Evolutionary conservation across 2,888 invertebrate species (phyloP), one percentile per base, ranked within the genome.

Genomic region (Miltochrista miniata): DNA sequence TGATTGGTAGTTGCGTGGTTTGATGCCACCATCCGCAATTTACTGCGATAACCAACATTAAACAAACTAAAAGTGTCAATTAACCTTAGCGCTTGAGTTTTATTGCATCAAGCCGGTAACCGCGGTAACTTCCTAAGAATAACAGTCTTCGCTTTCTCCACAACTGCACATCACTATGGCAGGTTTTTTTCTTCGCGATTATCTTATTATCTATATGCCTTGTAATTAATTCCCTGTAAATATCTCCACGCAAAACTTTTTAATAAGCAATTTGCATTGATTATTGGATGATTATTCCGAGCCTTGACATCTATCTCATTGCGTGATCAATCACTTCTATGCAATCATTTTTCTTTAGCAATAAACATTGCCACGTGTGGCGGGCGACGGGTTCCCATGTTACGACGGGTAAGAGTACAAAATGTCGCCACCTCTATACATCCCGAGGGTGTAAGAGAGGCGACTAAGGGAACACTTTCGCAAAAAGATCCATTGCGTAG

Each of bases 221-320:
- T 29, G 43, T 64, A 67, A 68, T 70, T 68, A 64, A 56, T 62
- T 51, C 38, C 54, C 37, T 56, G 50, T 55, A 53, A 48, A 59
- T 65, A 59, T 61, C 54, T 51, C 61, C 73, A 72, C 61, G 74
- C 18, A 57, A 55, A 71, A 41, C 56, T 52, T 64, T 68, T 70
- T 81, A 83, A 85, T 83, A 81, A 76, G 56, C 72, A 70, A 80
- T 83, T 83, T 80, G 74, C 78, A 81, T 81, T 74, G 71, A 79
- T 81, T 70, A 73, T 69, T 51, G 58, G 63, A 66, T 70, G 68
- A 64, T 73, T 59, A 64, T 56, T 58, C 61, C n/a, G 44, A 56
- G 56, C 73, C 76, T 77, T 80, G 77, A 76, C 79, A 76, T 72
- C 69, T 61, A 70, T 64, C 64, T 68, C 63, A 54, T 76, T 64